These are phyloP conservation scores for Lithophane semibrunnea DNA, from an alignment of 2,888 invertebrate species.

Conservation along the genomic window DNA sequence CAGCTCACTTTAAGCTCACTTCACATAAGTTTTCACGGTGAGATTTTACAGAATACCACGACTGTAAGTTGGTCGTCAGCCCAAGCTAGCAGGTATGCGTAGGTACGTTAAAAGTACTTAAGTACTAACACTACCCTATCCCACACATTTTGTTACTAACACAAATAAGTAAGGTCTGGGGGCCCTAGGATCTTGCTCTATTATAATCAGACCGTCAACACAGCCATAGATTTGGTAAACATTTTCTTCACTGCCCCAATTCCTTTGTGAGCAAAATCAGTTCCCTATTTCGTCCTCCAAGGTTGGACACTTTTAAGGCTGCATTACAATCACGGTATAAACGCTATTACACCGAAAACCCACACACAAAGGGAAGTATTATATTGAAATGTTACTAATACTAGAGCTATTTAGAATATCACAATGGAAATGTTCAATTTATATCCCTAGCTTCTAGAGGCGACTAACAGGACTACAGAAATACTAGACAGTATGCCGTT, in stretches of 20 bases:
- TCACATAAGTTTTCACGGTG: too few species aligned
- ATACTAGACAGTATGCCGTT: not conserved
- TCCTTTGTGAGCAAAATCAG: constrained; percentile 24
- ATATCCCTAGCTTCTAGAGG: not conserved
- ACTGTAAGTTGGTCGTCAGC: not conserved
- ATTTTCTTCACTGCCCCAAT: not conserved
- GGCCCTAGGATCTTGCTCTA: not conserved
- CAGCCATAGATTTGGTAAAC: not conserved
- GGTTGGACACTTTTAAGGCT: constrained; percentile 23
- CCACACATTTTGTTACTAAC: not conserved
- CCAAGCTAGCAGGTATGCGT: not conserved
- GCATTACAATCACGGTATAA: constrained; percentile 29
- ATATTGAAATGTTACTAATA: constrained; percentile 19
- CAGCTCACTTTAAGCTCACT: too few species aligned
- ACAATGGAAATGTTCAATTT: constrained; percentile 23
- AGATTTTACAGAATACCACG: not conserved
- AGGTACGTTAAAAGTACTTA: not conserved
- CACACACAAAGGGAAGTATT: constrained; percentile 29
- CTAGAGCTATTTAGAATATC: constrained; percentile 6
- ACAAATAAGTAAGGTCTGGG: too few species aligned
- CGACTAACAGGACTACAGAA: constrained; percentile 12
- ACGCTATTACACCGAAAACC: not conserved
- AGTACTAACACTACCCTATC: not conserved
- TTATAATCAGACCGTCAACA: too few species aligned
- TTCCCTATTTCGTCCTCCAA: constrained; percentile 16